A percentile compares a stretch with the other conserved stretches of the same genome.
Conservation (phyloP, 2,797 vertebrate species). For the Crenuchus spilurus region DNA sequence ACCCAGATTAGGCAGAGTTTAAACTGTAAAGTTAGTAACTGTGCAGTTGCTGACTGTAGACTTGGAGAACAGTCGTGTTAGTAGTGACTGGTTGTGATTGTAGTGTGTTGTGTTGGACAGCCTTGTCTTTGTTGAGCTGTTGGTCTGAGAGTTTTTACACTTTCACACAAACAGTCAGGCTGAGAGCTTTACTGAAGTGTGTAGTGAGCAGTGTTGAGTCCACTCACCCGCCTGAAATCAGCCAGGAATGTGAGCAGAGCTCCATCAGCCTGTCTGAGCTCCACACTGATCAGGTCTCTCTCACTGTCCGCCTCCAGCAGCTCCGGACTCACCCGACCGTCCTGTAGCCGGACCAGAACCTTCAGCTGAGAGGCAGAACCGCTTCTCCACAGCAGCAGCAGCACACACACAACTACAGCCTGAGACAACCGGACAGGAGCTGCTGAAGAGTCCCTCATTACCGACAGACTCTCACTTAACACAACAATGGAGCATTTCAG, state of each 20-base stretch:
- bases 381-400: slow-evolving; percentile 12
- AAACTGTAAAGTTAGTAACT: too few species aligned
- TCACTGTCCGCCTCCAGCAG: slow-evolving; percentile 82
- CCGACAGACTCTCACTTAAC: slow-evolving; percentile 38
- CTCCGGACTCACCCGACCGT: slow-evolving; percentile 82
- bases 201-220: too few species aligned
- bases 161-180: too few species aligned
- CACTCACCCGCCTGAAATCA: slow-evolving; percentile 82
- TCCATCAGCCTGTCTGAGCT: slow-evolving; percentile 80
- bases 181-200: too few species aligned
- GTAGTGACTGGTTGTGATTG: too few species aligned
- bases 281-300: slow-evolving; percentile 78
- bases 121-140: too few species aligned
- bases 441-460: slow-evolving; percentile 48
- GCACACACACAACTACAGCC: slow-evolving; percentile 4
- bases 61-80: too few species aligned
- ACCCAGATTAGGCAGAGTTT: too few species aligned
- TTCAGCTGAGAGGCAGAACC: slow-evolving; percentile 70
- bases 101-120: too few species aligned
- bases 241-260: slow-evolving; percentile 80
- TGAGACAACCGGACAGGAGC: not conserved
- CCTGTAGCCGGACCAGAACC: slow-evolving; percentile 79
- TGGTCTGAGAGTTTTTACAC: too few species aligned
- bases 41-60: too few species aligned
- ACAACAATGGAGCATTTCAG: slow-evolving; percentile 45